Evolutionary conservation across 35 echinoderm and acorn worm species (phyloP).

Genomic region (Acanthaster planci): DNA sequence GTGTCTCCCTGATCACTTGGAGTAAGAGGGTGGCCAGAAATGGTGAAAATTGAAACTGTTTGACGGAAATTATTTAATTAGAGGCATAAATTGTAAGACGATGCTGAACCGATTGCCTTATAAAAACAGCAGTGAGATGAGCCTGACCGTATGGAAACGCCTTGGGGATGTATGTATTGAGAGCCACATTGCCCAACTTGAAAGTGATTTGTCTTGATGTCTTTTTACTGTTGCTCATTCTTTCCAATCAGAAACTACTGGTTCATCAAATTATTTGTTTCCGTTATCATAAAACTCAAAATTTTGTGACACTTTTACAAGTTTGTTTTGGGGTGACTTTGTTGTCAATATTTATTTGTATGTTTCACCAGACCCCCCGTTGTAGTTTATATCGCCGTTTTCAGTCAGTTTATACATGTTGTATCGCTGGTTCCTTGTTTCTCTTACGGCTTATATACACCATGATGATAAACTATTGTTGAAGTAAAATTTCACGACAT

Average conservation of each 20-base stretch:
- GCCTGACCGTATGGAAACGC: neutral
- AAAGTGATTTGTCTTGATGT: neutral
- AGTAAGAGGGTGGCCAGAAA: neutral
- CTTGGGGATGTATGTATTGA: neutral
- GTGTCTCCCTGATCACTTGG: neutral
- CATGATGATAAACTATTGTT: too few species aligned
- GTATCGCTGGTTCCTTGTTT: too few species aligned
- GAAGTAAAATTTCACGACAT: too few species aligned
- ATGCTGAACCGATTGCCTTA: neutral
- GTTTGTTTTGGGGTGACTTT: too few species aligned
- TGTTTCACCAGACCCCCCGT: too few species aligned
- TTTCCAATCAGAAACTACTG: neutral
- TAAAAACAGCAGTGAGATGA: neutral
- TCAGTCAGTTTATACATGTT: too few species aligned
- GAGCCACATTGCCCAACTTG: neutral
- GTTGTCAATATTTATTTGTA: too few species aligned
- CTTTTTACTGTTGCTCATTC: neutral
- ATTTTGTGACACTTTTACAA: too few species aligned
- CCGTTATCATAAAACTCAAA: neutral
- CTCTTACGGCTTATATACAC: too few species aligned
- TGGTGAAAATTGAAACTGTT: conserved; percentile 12
- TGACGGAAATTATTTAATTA: conserved; percentile 23
- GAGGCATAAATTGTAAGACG: neutral
- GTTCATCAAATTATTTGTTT: neutral
- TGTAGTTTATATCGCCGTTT: too few species aligned